These are phyloP conservation scores for Akabosia matsudoensis DNA, from an alignment of 1,140 invertebrate species.

Conservation along the genomic window DNA sequence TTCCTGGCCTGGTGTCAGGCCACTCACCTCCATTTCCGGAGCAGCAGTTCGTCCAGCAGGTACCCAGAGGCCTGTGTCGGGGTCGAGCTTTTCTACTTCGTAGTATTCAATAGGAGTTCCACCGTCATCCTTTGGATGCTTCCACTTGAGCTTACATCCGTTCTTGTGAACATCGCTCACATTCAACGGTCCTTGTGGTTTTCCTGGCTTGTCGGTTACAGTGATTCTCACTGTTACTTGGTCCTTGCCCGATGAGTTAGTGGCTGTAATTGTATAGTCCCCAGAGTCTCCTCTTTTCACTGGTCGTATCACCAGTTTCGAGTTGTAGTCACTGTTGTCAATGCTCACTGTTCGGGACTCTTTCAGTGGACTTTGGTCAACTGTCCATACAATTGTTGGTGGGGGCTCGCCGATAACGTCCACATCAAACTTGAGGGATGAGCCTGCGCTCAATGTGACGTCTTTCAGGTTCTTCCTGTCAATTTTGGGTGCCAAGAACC, in stretches of 20 bases:
- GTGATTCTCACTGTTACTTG: constrained; percentile 82
- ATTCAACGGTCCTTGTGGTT: constrained; percentile 85
- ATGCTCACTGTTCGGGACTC: constrained; percentile 67
- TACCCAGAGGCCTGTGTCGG: constrained; percentile 90
- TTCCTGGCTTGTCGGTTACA: constrained; percentile 83
- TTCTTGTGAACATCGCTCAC: constrained; percentile 87
- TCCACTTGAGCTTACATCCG: constrained; percentile 92
- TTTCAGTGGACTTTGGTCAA: constrained; percentile 59
- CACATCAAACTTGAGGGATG: constrained; percentile 86
- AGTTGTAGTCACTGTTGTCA: constrained; percentile 81
- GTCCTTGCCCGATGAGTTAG: constrained; percentile 82
- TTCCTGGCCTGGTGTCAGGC: constrained; percentile 82
- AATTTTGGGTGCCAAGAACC: constrained; percentile 90
- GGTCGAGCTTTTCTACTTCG: constrained; percentile 90
- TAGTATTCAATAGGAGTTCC: constrained; percentile 90
- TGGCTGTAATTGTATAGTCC: constrained; percentile 80
- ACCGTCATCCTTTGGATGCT: constrained; percentile 70
- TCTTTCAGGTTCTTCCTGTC: constrained; percentile 84
- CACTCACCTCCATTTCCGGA: constrained; percentile 77
- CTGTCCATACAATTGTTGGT: constrained; percentile 84
- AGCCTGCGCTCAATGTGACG: constrained; percentile 83
- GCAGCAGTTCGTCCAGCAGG: constrained; percentile 79
- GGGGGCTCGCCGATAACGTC: constrained; percentile 87
- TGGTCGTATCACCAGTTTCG: constrained; percentile 78
- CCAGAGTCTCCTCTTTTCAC: constrained; percentile 76